Base-by-base conservation (phyloP, 1,140 invertebrate genomes). In the Drosophila pseudoananassae region DNA sequence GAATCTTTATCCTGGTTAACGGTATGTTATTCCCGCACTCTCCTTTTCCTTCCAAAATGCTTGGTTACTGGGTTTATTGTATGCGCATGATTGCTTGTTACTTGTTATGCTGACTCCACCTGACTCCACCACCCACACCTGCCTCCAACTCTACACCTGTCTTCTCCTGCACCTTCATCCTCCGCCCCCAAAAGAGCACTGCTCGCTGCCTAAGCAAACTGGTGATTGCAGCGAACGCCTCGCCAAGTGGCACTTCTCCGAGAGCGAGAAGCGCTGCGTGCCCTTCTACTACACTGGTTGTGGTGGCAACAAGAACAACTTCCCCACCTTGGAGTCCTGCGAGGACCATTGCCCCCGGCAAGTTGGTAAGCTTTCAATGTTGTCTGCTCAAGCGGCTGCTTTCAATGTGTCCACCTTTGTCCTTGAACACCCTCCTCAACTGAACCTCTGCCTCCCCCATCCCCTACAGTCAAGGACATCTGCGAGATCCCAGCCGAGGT, bases 251-350 rank as follows among this genome's bases (percentile, higher is more conserved):
- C 96, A 96, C 92, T 99, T 97, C 93, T 96, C 98, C 91, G 93
- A 93, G 46, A 93, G 94, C 29, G 95, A 97, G 91, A 96, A 97
- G 91, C 94, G 96, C 58, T 99, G 98, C 94, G 94, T 96, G 93
- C 97, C 97, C 46, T 99, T 99, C 94, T 98, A 98, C 94, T 99
- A 97, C 93, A 95, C 95, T 63, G 98, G 98, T 71, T 98, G 97
- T 93, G 95, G 95, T 76, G 98, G 97, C 68, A 99, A 98, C 93
- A 94, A 93, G 84, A 98, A 98, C 93, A 96, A 95, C 89, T 99
- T 97, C 94, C 93, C 94, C 43, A 94, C 94, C 90, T 94, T 95
- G 92, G 94, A 95, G 69, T 94, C 94, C 91, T 99, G 98, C 92
- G 95, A 96, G 83, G 92, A 93, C 55, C 93, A 95, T 81, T 99